A percentile compares a stretch with the other conserved stretches of the same genome.
phyloP scores from a whole-genome alignment of 1,140 invertebrate genomes.

The Drosophila sproati region DNA sequence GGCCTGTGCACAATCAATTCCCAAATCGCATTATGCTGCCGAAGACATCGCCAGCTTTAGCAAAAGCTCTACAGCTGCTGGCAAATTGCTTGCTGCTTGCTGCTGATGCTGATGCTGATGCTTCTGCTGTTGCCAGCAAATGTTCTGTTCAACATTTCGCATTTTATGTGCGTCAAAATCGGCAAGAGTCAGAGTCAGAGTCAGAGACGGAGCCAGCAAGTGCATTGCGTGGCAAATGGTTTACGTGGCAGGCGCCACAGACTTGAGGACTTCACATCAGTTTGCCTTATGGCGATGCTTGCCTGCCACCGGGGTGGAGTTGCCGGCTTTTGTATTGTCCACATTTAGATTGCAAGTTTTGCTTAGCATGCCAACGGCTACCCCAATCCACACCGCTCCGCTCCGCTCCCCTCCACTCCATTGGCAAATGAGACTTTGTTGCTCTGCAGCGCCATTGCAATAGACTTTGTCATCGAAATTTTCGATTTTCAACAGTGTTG shows the following conservation, averaged over 20 bases:
- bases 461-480: conserved; percentile 44
- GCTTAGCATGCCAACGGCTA: conserved; percentile 34
- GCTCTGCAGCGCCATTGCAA: background rate
- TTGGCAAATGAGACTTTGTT: conserved; percentile 1
- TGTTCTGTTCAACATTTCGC: conserved; percentile 46
- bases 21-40: conserved; percentile 76
- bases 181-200: conserved; percentile 30
- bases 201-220: conserved; percentile 56
- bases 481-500: conserved; percentile 50
- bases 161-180: conserved; percentile 80
- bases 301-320: background rate
- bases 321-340: conserved; percentile 25
- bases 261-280: conserved; percentile 6
- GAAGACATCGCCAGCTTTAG: conserved; percentile 28
- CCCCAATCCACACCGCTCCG: background rate
- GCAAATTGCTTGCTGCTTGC: conserved; percentile 65
- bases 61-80: background rate
- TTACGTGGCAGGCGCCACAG: conserved; percentile 68
- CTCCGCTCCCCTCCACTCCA: background rate
- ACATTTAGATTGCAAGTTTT: conserved; percentile 33
- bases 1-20: conserved; percentile 74
- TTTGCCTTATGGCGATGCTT: conserved; percentile 28
- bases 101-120: background rate
- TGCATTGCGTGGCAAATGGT: conserved; percentile 81
- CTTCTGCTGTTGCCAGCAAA: background rate